A percentile compares a stretch with the other conserved stretches of the same genome.
Conservation (phyloP, 2,797 vertebrate species). For the Esox masquinongy region DNA sequence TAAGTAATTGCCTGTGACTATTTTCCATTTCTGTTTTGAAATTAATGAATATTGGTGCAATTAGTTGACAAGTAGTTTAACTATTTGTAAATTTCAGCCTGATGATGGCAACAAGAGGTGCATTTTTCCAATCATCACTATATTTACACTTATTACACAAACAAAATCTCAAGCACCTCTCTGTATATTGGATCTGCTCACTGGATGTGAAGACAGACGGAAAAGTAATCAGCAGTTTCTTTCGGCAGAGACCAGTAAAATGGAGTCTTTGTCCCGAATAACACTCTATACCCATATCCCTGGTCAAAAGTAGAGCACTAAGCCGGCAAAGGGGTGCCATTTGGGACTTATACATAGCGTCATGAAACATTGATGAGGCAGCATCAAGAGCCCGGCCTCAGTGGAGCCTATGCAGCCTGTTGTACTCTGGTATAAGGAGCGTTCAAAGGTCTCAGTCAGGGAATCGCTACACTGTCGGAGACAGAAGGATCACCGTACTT, state of each 20-base stretch:
- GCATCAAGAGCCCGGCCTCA: conserved; percentile 48
- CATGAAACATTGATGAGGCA: conserved; percentile 68
- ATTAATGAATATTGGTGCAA: too few species aligned
- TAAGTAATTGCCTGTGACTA: too few species aligned
- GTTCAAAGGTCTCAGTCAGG: conserved; percentile 31
- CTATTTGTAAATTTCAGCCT: too few species aligned
- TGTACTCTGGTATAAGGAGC: conserved; percentile 22
- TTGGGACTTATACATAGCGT: neutral
- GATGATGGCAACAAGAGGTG: too few species aligned
- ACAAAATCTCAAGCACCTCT: conserved; percentile 46
- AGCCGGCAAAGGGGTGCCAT: too few species aligned
- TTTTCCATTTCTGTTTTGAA: too few species aligned
- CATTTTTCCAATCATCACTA: neutral
- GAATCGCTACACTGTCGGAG: conserved; percentile 37
- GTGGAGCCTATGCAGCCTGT: conserved; percentile 47
- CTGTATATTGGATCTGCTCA: conserved; percentile 30
- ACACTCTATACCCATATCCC: conserved; percentile 10
- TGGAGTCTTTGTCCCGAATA: neutral
- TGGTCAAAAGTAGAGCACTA: neutral
- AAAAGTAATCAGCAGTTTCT: conserved; percentile 42
- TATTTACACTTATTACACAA: conserved; percentile 20
- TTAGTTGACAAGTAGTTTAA: too few species aligned
- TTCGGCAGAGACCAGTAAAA: conserved; percentile 47
- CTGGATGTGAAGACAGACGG: conserved; percentile 48
- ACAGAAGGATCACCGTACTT: conserved; percentile 4